Conservation (phyloP, 2,113 vertebrate genomes). For the Arenaria interpres region DNA sequence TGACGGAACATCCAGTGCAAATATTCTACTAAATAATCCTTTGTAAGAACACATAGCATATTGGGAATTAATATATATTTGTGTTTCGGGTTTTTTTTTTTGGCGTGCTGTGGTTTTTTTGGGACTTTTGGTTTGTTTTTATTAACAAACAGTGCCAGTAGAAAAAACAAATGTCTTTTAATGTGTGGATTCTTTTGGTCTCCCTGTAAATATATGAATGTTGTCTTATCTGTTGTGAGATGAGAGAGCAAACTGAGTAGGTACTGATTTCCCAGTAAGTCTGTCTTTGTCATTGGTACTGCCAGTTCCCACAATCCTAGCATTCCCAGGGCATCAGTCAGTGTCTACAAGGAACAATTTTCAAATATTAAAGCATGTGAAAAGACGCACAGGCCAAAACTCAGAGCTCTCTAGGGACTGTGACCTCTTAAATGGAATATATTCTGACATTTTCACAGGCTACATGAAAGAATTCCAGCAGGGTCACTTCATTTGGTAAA, state of each 20-base stretch:
- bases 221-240: slow-evolving; percentile 1
- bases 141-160: not conserved
- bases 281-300: slow-evolving; percentile 70
- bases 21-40: not conserved
- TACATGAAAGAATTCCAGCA: slow-evolving; percentile 76
- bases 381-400: slow-evolving; percentile 79
- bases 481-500: slow-evolving; percentile 76
- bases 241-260: slow-evolving; percentile 32
- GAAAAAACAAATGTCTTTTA: not conserved
- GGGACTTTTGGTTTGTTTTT: not conserved
- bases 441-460: slow-evolving; percentile 83
- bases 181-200: not conserved
- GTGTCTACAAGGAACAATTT: slow-evolving; percentile 81
- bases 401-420: slow-evolving; percentile 76
- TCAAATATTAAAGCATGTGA: slow-evolving; percentile 84
- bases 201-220: not conserved
- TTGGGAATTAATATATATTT: not conserved
- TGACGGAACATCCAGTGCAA: not conserved
- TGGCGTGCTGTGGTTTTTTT: accelerated
- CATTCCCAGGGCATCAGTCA: slow-evolving; percentile 84
- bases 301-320: slow-evolving; percentile 84
- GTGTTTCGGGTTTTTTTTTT: accelerated
- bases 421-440: slow-evolving; percentile 78
- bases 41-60: not conserved
- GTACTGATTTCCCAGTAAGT: slow-evolving; percentile 75